phyloP scores from a whole-genome alignment of 2,888 invertebrate species.

The Cynaeus angustus region DNA sequence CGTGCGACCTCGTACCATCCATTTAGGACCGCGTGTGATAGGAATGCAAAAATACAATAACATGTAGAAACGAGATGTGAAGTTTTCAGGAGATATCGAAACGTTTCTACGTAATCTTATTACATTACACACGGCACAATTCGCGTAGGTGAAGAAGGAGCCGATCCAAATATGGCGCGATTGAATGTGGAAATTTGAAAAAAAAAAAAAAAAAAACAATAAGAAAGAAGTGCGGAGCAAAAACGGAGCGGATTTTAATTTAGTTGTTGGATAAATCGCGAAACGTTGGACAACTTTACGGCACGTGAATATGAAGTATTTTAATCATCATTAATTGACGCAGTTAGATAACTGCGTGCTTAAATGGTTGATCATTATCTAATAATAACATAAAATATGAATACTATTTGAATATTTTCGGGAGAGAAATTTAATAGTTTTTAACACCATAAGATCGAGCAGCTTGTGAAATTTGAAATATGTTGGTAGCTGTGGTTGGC shows the following conservation, averaged over 20 bases:
- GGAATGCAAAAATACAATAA: slow-evolving; percentile 16
- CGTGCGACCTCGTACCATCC: slow-evolving; percentile 43
- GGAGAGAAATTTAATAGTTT: no score
- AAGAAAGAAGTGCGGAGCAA: no score
- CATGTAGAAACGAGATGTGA: background rate
- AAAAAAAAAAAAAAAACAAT: background rate
- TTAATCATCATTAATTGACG: background rate
- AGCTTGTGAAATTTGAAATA: background rate
- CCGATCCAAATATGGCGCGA: slow-evolving; percentile 35
- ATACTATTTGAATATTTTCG: background rate
- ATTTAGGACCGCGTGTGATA: slow-evolving; percentile 28
- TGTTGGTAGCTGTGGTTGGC: no score
- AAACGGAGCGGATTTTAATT: no score
- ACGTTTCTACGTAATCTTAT: slow-evolving; percentile 29
- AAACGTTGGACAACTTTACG: no score
- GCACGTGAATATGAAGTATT: slow-evolving; percentile 2
- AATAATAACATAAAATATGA: slow-evolving; percentile 1
- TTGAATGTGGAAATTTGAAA: slow-evolving; percentile 3
- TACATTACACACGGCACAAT: slow-evolving; percentile 27
- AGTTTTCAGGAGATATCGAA: slow-evolving; percentile 25
- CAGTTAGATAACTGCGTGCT: slow-evolving; percentile 1
- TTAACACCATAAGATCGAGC: no score
- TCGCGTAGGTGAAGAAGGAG: slow-evolving; percentile 31
- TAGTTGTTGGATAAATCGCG: no score
- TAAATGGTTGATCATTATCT: background rate